Evolutionary conservation across 2,888 invertebrate species (phyloP), one percentile per base, ranked within the genome.

Genomic region (Dorcus parallelipipedus): DNA sequence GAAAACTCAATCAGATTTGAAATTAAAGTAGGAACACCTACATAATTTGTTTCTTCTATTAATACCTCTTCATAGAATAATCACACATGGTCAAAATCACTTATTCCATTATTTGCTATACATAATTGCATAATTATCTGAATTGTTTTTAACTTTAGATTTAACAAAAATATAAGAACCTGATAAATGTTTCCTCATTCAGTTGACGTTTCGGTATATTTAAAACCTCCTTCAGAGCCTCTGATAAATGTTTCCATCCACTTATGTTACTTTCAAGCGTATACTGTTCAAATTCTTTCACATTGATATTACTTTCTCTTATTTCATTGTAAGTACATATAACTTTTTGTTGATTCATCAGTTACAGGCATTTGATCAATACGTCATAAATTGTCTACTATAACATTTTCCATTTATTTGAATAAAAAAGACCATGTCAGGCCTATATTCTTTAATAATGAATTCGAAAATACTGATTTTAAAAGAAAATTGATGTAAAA

Each of bases 51-150:
- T 54, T 54, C 54, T 51, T 54, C 54, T 54, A 50, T 54, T 54
- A 52, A 54, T 54, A 52, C 49, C 54, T 53, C 52, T 52, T 52
- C 52, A 45, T 52, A 52, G 47, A 43, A 52, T 52, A 52, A 52
- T 9, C 43, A 53, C 33, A 47, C 54, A 47, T 57, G 48, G 48
- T 56, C 55, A 57, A 58, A 58, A 58, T 58, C 54, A 58, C 48
- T 58, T 42, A 57, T 56, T 45, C 54, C 56, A 55, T 56, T 56
- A 56, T 56, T 56, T 45, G 56, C n/a, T n/a, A n/a, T n/a, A 56
- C 56, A 56, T 54, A 20, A 52, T 53, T 53, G 53, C 53, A 53
- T 53, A 20, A 54, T 54, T 55, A 55, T 55, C 56, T 10, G 56
- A 10, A 26, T 58, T 5, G 42, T 47, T 56, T 55, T 55, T 38